A percentile compares a stretch with the other conserved stretches of the same genome.
Conservation (phyloP, 2,888 invertebrate genomes). For the Oscheius onirici region DNA sequence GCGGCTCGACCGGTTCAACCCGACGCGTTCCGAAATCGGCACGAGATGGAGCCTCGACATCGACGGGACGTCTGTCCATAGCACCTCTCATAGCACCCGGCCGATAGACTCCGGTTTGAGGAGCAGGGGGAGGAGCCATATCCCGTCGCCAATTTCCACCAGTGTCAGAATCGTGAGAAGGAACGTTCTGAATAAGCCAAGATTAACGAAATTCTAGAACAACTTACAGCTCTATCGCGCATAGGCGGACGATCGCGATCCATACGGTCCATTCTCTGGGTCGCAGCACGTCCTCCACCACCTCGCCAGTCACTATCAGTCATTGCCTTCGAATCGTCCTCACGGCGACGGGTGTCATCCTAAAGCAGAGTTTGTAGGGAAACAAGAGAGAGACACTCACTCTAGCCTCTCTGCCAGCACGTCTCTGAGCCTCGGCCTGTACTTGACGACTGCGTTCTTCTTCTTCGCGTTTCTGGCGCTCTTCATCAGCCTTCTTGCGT, state of each 20-base stretch:
- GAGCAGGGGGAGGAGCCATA: slow-evolving; percentile 21
- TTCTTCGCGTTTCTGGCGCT: slow-evolving; percentile 50
- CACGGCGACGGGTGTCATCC: slow-evolving; percentile 30
- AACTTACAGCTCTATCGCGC: slow-evolving; percentile 22
- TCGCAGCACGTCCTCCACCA: background rate
- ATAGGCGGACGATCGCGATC: slow-evolving; percentile 25
- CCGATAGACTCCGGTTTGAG: background rate
- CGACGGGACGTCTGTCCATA: background rate
- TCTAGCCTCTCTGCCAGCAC: slow-evolving; percentile 33
- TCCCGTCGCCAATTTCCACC: slow-evolving; percentile 29
- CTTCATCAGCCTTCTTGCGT: slow-evolving; percentile 45
- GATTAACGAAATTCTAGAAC: background rate
- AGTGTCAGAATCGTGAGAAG: slow-evolving; percentile 23
- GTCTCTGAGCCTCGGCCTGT: slow-evolving; percentile 46
- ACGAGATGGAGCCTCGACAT: slow-evolving; percentile 2
- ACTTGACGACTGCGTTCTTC: slow-evolving; percentile 51
- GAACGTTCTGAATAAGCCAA: slow-evolving; percentile 13
- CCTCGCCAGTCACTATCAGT: slow-evolving; percentile 48
- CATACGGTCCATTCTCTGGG: background rate
- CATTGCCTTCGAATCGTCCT: slow-evolving; percentile 48
- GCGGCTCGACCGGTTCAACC: background rate
- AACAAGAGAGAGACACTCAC: slow-evolving; percentile 6
- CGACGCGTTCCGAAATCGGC: slow-evolving; percentile 21
- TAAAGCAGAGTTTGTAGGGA: background rate
- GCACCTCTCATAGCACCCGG: background rate